These are phyloP conservation scores for Anseranas semipalmata DNA, from an alignment of 2,113 vertebrate genomes.

Conservation along the genomic window DNA sequence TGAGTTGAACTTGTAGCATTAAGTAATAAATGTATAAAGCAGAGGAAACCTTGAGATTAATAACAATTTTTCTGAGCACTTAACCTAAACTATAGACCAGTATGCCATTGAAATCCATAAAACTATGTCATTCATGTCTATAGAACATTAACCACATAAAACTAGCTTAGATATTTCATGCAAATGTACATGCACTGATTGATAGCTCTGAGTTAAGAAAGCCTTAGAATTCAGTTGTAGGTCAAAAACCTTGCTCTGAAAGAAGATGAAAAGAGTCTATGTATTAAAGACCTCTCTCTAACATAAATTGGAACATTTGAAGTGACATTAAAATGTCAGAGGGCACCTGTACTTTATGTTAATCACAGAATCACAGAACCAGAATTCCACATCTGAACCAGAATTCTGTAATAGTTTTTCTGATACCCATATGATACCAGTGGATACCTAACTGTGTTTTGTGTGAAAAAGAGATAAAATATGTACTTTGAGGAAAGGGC, in stretches of 20 bases:
- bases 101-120: neutral
- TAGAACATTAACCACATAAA: constrained; percentile 9
- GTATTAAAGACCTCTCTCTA: neutral
- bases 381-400: constrained; percentile 1
- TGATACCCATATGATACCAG: neutral
- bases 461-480: no score
- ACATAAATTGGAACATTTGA: constrained; percentile 5
- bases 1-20: neutral
- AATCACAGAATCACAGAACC: constrained; percentile 28
- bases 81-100: neutral
- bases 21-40: neutral
- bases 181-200: neutral
- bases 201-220: neutral
- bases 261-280: neutral
- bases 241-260: constrained; percentile 14
- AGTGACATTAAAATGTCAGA: neutral
- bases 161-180: neutral
- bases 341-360: neutral
- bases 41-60: neutral
- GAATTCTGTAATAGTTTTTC: neutral
- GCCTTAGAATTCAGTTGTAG: neutral
- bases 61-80: neutral
- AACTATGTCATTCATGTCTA: neutral
- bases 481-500: no score
- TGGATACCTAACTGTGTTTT: no score